A percentile compares a stretch with the other conserved stretches of the same genome.
Conservation (phyloP, 2,797 vertebrate genomes). For the Alcedo quadribrachys region DNA sequence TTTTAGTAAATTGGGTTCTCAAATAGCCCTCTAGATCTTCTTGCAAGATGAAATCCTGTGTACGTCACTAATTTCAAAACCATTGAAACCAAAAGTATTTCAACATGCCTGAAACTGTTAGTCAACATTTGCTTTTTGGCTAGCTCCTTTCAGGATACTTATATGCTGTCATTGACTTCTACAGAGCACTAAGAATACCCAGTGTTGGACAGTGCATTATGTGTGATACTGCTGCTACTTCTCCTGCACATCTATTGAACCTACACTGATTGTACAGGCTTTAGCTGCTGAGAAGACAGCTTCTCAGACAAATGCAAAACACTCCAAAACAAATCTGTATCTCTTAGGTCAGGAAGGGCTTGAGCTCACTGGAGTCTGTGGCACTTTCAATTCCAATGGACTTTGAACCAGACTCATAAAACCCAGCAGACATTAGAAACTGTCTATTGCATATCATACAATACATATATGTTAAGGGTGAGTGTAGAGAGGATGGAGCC, state of each 20-base stretch:
- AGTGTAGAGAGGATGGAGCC: too few species aligned
- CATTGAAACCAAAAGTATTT: conserved; percentile 22
- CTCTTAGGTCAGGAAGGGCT: not conserved
- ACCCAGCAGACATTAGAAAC: not conserved
- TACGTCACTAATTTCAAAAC: not conserved
- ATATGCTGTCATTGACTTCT: not conserved
- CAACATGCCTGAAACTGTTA: conserved; percentile 18
- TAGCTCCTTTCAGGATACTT: not conserved
- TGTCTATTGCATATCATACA: not conserved
- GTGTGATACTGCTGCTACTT: not conserved
- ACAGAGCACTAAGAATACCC: not conserved
- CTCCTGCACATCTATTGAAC: not conserved
- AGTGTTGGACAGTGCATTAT: not conserved
- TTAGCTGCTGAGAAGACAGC: not conserved
- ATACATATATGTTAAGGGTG: too few species aligned
- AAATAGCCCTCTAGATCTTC: not conserved
- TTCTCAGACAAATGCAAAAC: not conserved
- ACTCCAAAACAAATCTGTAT: not conserved
- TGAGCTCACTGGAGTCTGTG: not conserved
- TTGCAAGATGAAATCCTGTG: not conserved
- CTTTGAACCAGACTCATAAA: not conserved
- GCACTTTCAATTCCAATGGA: not conserved
- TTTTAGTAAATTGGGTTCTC: not conserved
- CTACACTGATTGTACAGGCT: not conserved
- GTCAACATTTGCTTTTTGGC: not conserved